phyloP scores from a whole-genome alignment of 2,797 vertebrate genomes.

The Gadopsis marmoratus region DNA sequence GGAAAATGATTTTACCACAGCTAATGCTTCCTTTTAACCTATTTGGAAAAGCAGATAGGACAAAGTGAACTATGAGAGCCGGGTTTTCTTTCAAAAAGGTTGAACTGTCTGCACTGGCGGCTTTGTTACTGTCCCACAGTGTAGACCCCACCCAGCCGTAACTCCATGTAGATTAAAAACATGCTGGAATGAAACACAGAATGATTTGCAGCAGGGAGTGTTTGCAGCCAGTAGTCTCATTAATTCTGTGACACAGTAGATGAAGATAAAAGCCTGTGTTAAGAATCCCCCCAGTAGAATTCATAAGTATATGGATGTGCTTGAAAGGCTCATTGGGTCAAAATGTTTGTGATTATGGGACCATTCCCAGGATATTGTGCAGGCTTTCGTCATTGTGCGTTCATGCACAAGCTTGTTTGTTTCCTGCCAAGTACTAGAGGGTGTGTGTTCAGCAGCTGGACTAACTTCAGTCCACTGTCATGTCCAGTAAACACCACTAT shows the following conservation, averaged over 20 bases:
- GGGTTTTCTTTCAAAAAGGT: slow-evolving; percentile 1
- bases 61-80: slow-evolving; percentile 7
- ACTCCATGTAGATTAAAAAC: slow-evolving; percentile 61
- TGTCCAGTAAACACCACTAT: slow-evolving; percentile 54
- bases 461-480: slow-evolving; percentile 42
- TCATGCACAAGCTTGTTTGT: slow-evolving; percentile 42
- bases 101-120: slow-evolving; percentile 29
- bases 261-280: slow-evolving; percentile 34
- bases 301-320: slow-evolving; percentile 32
- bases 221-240: slow-evolving; percentile 58
- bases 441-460: slow-evolving; percentile 49
- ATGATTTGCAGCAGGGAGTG: slow-evolving; percentile 66
- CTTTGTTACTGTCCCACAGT: slow-evolving; percentile 47
- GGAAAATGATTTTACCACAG: slow-evolving; percentile 42
- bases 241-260: slow-evolving; percentile 45
- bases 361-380: slow-evolving; percentile 47
- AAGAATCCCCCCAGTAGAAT: neutral
- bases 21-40: slow-evolving; percentile 29
- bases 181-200: slow-evolving; percentile 59
- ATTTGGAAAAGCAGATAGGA: slow-evolving; percentile 25
- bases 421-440: slow-evolving; percentile 54
- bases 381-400: slow-evolving; percentile 36
- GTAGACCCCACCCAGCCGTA: slow-evolving; percentile 56
- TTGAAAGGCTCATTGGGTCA: slow-evolving; percentile 23
- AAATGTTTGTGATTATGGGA: slow-evolving; percentile 49